Evolutionary conservation across 2,113 vertebrate genomes (phyloP).

Genomic region (Rhinopomastus cyanomelas): DNA sequence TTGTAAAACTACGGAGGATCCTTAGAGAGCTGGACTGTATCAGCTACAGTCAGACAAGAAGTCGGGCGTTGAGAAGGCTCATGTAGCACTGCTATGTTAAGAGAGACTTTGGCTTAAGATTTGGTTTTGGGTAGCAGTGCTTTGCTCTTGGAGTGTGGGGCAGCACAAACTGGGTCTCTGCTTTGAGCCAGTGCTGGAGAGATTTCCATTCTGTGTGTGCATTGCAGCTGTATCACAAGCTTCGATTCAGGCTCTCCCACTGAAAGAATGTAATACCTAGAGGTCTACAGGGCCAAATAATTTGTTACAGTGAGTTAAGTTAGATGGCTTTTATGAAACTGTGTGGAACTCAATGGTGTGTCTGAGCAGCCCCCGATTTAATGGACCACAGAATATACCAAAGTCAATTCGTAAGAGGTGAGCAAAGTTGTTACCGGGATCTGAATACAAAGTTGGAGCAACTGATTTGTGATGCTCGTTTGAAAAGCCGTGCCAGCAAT

Average conservation of each 20-base stretch:
- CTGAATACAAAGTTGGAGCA: neutral
- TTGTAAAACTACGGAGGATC: neutral
- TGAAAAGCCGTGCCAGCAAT: neutral
- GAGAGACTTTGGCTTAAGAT: constrained; percentile 5
- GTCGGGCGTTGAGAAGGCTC: neutral
- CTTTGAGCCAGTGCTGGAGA: neutral
- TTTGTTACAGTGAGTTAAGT: constrained; percentile 10
- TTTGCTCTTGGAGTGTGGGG: neutral
- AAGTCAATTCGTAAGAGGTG: neutral
- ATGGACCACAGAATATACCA: neutral
- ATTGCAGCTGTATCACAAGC: neutral
- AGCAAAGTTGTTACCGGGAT: neutral
- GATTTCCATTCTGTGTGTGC: neutral
- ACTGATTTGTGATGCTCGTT: neutral
- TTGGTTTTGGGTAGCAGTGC: neutral
- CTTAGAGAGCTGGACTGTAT: neutral
- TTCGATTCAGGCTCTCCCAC: neutral
- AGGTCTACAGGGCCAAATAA: neutral
- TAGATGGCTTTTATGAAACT: constrained; percentile 5
- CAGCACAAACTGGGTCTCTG: neutral
- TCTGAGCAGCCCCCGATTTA: constrained; percentile 1
- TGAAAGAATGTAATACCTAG: neutral
- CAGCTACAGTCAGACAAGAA: neutral
- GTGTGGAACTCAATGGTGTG: neutral
- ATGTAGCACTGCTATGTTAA: neutral